Base-by-base conservation (phyloP, 2,888 invertebrate genomes). In the Eupithecia subumbrata region DNA sequence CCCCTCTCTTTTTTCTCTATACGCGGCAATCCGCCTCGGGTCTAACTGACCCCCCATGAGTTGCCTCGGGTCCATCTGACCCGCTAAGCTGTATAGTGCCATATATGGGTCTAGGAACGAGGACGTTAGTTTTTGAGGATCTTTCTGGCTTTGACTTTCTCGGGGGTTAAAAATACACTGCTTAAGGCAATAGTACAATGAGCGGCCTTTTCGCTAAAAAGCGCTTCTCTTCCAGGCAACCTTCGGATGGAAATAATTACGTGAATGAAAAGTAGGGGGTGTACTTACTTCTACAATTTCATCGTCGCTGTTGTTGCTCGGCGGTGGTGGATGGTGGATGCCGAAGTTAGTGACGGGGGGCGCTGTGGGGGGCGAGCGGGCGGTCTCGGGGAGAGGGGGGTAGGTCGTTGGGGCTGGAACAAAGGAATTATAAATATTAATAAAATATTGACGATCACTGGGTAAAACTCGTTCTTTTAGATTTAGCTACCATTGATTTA, bases 101-200 rank as follows among this genome's bases (percentile, higher is more conserved):
- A 94, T 90, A 72, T 95, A 95, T 0, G 94, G 94, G 56, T 94
- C 95, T 73, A 94, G 86, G 52, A 91, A 88, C 0, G 91, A 90
- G 0, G 82, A 79, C 37, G 79, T 34, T n/a, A 66, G 83, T 40
- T 83, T 84, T 52, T 71, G 77, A 2, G 74, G 70, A 8, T 77
- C 77, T 12, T 87, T 86, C 12, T 85, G 84, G 48, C 87, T 76
- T 9, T 85, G 84, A 52, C 87, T 77, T 12, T 81, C 84, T n/a
- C 82, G n/a, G n/a, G n/a, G n/a, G n/a, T n/a, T n/a, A 30, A 30
- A 30, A 30, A 30, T 2, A 30, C 30, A 30, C 30, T 30, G 3
- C 30, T 30, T 30, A 30, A 30, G 30, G 3, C 30, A 30, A 30
- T 30, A 30, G 30, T 30, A 30, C 3, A 30, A 30, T 30, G 30